Base-by-base conservation (phyloP, 2,888 invertebrate species). In the Choristoneura rosaceana region DNA sequence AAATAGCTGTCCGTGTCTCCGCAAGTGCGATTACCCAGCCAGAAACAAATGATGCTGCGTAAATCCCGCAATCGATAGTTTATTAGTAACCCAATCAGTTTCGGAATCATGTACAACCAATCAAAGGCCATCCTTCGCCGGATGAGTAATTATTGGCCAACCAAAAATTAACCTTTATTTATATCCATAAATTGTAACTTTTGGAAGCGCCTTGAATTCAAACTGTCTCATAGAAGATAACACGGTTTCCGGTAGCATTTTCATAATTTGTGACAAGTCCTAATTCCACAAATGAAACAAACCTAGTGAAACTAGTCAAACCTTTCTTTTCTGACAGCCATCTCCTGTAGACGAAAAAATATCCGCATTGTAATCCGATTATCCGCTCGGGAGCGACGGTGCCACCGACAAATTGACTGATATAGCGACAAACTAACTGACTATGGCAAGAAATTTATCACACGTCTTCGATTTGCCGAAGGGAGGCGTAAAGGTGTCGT, bases 1-100 rank as follows among this genome's bases (percentile, higher is more conserved):
- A 91, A 91, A 92, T 90, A 88, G 88, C 88, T 85, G 87, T 92
- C 90, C 89, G 88, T 84, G 89, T 86, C 79, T 79, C 79, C 77
- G 75, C 82, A 81, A 81, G 85, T 84, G 86, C 83, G 84, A 90
- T 91, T 88, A 81, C 80, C 73, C 80, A 77, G 76, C 77, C 76
- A 64, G 81, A 79, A 80, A 79, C 80, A 82, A 83, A 81, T 79
- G 77, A 73, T 77, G 77, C 77, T 76, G 76, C 71, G 79, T 71
- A 79, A 82, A 84, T 80, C 81, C 79, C 82, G 82, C 86, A 86
- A 87, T 87, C 83, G 82, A 82, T 86, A 83, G 82, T 85, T 89
- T 90, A 90, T 89, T 87, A 87, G 81, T 79, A 79, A 82, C 79
- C 83, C 87, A 87, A 89, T 88, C 86, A 84, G 79, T 84, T 85